Evolutionary conservation across 2,797 vertebrate species (phyloP), one percentile per base, ranked within the genome.

Genomic region (Halcyon chelicuti): DNA sequence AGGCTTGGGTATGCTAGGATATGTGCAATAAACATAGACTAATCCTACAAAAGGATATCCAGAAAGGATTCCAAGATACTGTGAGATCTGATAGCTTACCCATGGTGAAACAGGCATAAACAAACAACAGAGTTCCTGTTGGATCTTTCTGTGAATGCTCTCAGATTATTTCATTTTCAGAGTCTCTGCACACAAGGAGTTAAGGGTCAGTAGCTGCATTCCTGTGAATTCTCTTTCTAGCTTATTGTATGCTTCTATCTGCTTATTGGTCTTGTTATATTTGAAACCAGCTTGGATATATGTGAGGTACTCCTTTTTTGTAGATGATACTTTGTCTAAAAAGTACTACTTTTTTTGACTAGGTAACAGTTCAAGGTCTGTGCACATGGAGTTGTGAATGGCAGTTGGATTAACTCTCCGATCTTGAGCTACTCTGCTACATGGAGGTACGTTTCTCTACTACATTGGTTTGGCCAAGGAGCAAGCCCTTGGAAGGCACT

Each of bases 381-480:
- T 8, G 3, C 5, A 3, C 42, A 3, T 21, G 44, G 49, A 71
- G 12, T 0, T 1, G 6, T 12, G 18, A 52, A 23, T 40, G 20
- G 21, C 9, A 13, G 31, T 40, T 73, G 55, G 55, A 26, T 73
- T 55, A 70, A 37, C 7, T 80, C 26, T 26, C 3, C n/a, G 26
- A 60, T 42, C 11, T 39, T 33, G 42, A 62, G 54, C 39, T 79
- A 2, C 26, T 42, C 6, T 70, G 39, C 23, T 62, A 12, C 8
- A 3, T 6, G 9, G n/a, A 63, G 26, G 12, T 5, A 33, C 10
- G 5, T 63, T 90, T 78, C 19, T 49, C 26, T 31, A 2, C 10
- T 22, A 3, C 3, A 25, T 52, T 33, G 33, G 2, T 57, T 63
- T 78, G 42, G 14, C 47, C n/a, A n/a, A 71, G 33, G 57, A 72